Conservation (phyloP, 1,140 invertebrate genomes). For the Zaprionus camerounensis region DNA sequence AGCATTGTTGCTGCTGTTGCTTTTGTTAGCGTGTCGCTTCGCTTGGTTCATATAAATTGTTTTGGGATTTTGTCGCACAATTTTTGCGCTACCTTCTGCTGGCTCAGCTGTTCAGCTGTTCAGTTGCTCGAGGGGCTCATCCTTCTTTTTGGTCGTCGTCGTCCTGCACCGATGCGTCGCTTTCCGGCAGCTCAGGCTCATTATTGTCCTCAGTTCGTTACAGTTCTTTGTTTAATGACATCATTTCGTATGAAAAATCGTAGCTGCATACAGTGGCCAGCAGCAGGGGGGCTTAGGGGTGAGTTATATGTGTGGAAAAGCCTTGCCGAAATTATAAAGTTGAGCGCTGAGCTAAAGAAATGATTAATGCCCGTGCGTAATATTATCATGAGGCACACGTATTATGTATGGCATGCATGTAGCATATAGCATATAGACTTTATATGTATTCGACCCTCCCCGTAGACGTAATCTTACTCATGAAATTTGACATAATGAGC, state of each 20-base stretch:
- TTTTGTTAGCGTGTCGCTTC: constrained; percentile 55
- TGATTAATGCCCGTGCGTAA: constrained; percentile 70
- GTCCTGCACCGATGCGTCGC: constrained; percentile 48
- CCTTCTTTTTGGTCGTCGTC: neutral
- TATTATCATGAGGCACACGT: constrained; percentile 55
- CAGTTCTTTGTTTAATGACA: constrained; percentile 77
- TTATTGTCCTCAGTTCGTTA: constrained; percentile 76
- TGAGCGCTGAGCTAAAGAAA: constrained; percentile 58
- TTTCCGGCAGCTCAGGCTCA: constrained; percentile 59
- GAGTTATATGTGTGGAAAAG: constrained; percentile 30
- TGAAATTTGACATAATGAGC: constrained; percentile 66
- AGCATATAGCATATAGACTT: constrained; percentile 18
- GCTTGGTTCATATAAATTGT: constrained; percentile 73
- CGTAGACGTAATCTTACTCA: constrained; percentile 66
- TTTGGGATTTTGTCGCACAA: constrained; percentile 74
- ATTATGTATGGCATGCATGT: constrained; percentile 13
- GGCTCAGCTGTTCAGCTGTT: neutral
- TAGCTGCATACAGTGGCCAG: constrained; percentile 54
- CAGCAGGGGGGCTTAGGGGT: neutral
- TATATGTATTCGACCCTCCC: neutral
- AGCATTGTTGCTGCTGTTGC: constrained; percentile 13
- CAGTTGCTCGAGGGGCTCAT: neutral
- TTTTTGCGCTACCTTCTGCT: constrained; percentile 40
- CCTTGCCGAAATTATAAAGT: constrained; percentile 77
- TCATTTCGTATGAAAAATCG: constrained; percentile 78